phyloP scores from a whole-genome alignment of 2,888 invertebrate genomes.

The Sturmia bella region DNA sequence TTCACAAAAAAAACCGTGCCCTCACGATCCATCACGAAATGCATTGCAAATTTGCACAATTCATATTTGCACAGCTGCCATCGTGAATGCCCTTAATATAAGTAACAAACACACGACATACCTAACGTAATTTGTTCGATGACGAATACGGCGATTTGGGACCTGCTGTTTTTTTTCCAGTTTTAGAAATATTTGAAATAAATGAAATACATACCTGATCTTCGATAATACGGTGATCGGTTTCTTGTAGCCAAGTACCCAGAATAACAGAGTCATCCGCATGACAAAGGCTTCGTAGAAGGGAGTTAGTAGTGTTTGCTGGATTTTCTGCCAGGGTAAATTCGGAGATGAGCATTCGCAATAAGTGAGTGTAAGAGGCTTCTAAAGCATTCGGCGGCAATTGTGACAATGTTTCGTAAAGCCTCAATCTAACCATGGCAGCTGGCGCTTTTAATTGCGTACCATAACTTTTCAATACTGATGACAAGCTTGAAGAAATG shows the following conservation, averaged over 20 bases:
- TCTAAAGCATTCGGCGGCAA: slow-evolving; percentile 91
- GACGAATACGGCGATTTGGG: too few species aligned
- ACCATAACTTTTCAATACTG: slow-evolving; percentile 93
- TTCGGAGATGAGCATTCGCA: slow-evolving; percentile 96
- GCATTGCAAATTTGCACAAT: too few species aligned
- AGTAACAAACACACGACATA: too few species aligned
- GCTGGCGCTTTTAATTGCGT: slow-evolving; percentile 96
- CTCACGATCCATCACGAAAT: too few species aligned
- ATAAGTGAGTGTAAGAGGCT: slow-evolving; percentile 92
- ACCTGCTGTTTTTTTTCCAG: not conserved
- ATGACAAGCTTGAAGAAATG: slow-evolving; percentile 86
- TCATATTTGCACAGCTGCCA: too few species aligned
- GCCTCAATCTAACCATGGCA: slow-evolving; percentile 94
- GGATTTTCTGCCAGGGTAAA: slow-evolving; percentile 97
- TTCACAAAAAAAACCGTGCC: too few species aligned
- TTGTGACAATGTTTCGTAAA: slow-evolving; percentile 93
- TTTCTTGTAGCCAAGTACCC: slow-evolving; percentile 97
- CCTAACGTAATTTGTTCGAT: too few species aligned
- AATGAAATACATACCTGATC: slow-evolving; percentile 92
- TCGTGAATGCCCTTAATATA: too few species aligned
- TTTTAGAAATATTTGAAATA: not conserved
- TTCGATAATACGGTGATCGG: slow-evolving; percentile 97
- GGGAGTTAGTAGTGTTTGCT: slow-evolving; percentile 94
- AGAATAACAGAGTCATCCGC: slow-evolving; percentile 95
- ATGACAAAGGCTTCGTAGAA: slow-evolving; percentile 91